These are phyloP conservation scores for Edolisoma coerulescens DNA, from an alignment of 2,113 vertebrate species.

Conservation along the genomic window DNA sequence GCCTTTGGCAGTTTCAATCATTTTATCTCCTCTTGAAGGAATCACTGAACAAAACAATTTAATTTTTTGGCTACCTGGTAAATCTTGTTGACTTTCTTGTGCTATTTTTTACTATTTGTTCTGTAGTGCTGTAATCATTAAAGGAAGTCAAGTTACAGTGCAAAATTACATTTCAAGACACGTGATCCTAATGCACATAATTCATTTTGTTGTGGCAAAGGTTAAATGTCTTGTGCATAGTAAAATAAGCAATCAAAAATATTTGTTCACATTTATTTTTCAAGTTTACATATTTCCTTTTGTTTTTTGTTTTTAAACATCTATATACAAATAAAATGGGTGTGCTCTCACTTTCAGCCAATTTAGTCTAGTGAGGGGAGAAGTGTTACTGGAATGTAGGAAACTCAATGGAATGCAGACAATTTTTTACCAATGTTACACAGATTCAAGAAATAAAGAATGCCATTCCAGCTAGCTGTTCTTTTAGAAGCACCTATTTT, in stretches of 20 bases:
- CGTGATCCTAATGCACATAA: constrained; percentile 25
- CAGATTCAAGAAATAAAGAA: constrained; percentile 38
- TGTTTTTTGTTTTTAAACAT: not conserved
- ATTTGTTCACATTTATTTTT: constrained; percentile 75
- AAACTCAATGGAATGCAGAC: constrained; percentile 72
- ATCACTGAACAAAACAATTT: not conserved
- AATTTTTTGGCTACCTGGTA: not conserved
- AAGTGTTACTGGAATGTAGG: constrained; percentile 68
- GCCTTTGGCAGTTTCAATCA: not conserved
- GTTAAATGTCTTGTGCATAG: constrained; percentile 70
- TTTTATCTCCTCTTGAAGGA: not conserved
- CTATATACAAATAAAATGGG: constrained; percentile 71
- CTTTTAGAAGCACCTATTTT: constrained; percentile 68
- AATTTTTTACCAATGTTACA: constrained; percentile 44
- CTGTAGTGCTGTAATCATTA: constrained; percentile 59
- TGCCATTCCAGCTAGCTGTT: constrained; percentile 66
- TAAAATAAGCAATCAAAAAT: constrained; percentile 72
- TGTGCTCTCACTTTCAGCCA: constrained; percentile 61
- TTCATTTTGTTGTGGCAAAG: constrained; percentile 48
- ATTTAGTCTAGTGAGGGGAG: not conserved
- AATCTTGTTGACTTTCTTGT: not conserved
- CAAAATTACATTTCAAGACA: constrained; percentile 67
- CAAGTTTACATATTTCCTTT: constrained; percentile 69
- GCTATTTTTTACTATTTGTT: not conserved
- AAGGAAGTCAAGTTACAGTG: constrained; percentile 61